A percentile compares a stretch with the other conserved stretches of the same genome.
Conservation (phyloP, 2,797 vertebrate genomes). For the Melanotaenia maccullochi region DNA sequence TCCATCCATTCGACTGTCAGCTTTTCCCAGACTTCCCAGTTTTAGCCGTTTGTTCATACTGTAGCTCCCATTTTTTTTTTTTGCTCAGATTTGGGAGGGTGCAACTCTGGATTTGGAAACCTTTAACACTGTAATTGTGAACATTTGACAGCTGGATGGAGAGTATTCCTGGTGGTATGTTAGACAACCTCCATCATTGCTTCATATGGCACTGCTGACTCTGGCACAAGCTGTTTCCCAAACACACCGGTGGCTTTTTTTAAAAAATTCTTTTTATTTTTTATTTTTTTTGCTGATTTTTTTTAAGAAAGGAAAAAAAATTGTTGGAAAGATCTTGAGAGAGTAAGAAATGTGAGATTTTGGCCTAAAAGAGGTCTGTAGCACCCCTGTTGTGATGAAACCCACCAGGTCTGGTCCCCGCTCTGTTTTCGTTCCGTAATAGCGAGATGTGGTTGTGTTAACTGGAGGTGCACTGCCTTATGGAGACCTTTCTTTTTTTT, state of each 20-base stretch:
- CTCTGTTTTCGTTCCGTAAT: constrained; percentile 27
- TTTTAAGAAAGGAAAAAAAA: not conserved
- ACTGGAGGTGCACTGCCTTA: constrained; percentile 66
- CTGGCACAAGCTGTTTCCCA: constrained; percentile 40
- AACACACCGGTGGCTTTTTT: constrained; percentile 16
- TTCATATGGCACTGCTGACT: constrained; percentile 68
- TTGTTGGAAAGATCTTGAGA: constrained; percentile 56
- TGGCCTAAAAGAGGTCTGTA: constrained; percentile 67
- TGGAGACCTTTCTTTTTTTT: constrained; percentile 48
- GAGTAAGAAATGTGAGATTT: constrained; percentile 58
- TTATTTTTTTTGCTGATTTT: constrained; percentile 29
- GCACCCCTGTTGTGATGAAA: constrained; percentile 50
- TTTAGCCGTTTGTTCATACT: constrained; percentile 58
- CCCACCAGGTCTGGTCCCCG: constrained; percentile 42
- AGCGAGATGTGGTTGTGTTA: constrained; percentile 28
- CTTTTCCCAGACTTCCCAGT: constrained; percentile 56
- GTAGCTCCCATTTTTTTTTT: constrained; percentile 50
- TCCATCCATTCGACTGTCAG: constrained; percentile 82
- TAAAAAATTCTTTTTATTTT: constrained; percentile 14
- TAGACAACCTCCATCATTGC: constrained; percentile 58
- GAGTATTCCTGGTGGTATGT: constrained; percentile 59
- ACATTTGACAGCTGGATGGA: constrained; percentile 68
- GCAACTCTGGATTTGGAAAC: constrained; percentile 58
- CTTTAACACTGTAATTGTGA: constrained; percentile 74
- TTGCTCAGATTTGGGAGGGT: constrained; percentile 35